Conservation (phyloP, 2,797 vertebrate species). For the Tachyglossus aculeatus region DNA sequence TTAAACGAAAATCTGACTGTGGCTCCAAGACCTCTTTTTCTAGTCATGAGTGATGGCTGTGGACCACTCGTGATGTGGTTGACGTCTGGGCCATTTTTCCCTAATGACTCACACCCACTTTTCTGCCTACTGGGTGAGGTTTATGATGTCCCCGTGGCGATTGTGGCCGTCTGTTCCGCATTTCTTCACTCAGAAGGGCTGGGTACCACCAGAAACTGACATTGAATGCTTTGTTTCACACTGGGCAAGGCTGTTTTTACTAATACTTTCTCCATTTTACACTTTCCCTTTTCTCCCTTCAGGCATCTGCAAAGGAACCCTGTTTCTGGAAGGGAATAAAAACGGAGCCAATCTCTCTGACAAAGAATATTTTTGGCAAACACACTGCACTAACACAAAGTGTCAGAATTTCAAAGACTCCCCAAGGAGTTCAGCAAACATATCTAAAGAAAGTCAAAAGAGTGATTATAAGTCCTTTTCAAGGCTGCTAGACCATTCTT, state of each 20-base stretch:
- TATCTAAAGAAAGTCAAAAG: conserved; percentile 54
- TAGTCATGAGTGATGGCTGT: too few species aligned
- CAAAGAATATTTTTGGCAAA: conserved; percentile 63
- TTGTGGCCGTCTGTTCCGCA: too few species aligned
- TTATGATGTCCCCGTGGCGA: too few species aligned
- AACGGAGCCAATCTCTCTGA: conserved; percentile 37
- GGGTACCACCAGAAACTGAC: too few species aligned
- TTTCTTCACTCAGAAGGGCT: too few species aligned
- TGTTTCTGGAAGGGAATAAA: conserved; percentile 48
- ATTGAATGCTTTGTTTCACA: too few species aligned
- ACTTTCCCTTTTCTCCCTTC: conserved; percentile 44
- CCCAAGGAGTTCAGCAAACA: conserved; percentile 59
- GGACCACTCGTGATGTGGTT: too few species aligned
- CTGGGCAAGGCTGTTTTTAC: conserved; percentile 39
- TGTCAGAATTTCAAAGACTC: conserved; percentile 66
- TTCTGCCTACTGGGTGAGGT: too few species aligned
- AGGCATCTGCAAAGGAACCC: conserved; percentile 28
- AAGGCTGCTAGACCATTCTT: conserved; percentile 39
- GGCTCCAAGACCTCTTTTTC: too few species aligned
- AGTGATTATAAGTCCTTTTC: conserved; percentile 50
- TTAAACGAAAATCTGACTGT: too few species aligned
- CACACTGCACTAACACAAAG: conserved; percentile 25
- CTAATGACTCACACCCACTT: too few species aligned
- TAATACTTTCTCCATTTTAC: conserved; percentile 47
- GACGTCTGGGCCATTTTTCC: too few species aligned